These are phyloP conservation scores for Sinosuthora webbiana DNA, from an alignment of 2,113 vertebrate species.

Conservation along the genomic window DNA sequence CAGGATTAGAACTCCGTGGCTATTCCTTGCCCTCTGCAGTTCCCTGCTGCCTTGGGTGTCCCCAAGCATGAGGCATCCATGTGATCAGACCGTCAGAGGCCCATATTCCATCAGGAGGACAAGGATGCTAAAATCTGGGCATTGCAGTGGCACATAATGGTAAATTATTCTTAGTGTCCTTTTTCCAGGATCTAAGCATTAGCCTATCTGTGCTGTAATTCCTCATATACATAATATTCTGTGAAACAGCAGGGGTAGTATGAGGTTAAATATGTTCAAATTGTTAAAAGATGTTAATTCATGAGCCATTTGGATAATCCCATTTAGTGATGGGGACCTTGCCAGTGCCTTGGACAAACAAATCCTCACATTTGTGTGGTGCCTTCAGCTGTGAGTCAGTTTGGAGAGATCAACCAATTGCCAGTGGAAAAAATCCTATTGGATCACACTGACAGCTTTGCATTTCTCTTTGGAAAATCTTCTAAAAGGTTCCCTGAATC, in stretches of 20 bases:
- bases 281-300: background rate
- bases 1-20: background rate
- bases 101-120: background rate
- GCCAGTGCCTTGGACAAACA: background rate
- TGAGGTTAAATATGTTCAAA: background rate
- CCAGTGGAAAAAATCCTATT: background rate
- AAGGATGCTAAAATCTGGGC: background rate
- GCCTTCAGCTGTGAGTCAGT: background rate
- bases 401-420: background rate
- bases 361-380: background rate
- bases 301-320: background rate
- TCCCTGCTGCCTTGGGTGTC: background rate
- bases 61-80: background rate
- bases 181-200: background rate
- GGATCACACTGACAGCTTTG: background rate
- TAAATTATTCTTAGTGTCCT: background rate
- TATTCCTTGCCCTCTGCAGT: background rate
- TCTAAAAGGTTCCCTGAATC: background rate
- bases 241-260: background rate
- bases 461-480: background rate
- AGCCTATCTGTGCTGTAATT: background rate
- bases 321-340: background rate
- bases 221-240: background rate
- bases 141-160: background rate
- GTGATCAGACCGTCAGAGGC: rapidly evolving